Conservation (phyloP, 1,140 invertebrate genomes). For the Apis mellifera region Amel_HAv3.1 CM009941.2:15401501-15402000, state of each 20-base stretch:
- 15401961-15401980: conserved; percentile 93
- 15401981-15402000: conserved; percentile 97
- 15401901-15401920: conserved; percentile 82
- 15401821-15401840: conserved; percentile 93
- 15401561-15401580: conserved; percentile 75
- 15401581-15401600: conserved; percentile 77
- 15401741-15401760: neutral
- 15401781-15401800: conserved; percentile 82
- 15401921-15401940: conserved; percentile 87
- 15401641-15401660: conserved; percentile 77
- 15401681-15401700: conserved; percentile 84
- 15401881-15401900: conserved; percentile 93
- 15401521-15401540: conserved; percentile 71
- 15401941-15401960: conserved; percentile 92
- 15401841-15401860: conserved; percentile 95
- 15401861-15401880: conserved; percentile 93
- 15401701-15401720: conserved; percentile 83
- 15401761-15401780: conserved; percentile 59
- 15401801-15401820: conserved; percentile 95
- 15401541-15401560: conserved; percentile 70
- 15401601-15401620: conserved; percentile 72
- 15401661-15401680: conserved; percentile 81
- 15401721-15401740: neutral
- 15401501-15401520: conserved; percentile 49
- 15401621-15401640: conserved; percentile 69